Base-by-base conservation (phyloP, 1,140 invertebrate species). In the Rhopalosiphum maidis region DNA sequence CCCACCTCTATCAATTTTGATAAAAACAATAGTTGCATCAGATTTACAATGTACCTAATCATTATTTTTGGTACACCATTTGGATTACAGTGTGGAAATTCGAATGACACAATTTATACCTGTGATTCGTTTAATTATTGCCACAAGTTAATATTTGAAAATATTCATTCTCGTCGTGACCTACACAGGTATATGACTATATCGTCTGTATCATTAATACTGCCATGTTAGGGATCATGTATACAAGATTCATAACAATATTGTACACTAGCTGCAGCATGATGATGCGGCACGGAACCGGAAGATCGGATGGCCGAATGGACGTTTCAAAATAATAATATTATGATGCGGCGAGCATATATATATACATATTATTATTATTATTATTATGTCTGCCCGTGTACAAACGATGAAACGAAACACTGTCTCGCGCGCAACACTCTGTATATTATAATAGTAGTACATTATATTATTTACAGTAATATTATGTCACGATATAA, bases 401-500 rank as follows among this genome's bases (percentile, higher is more conserved):
- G 60, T n/a, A n/a, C 60, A n/a, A n/a, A 77, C 60, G 60, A n/a
- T 2, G 15, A 68, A n/a, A 68, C 60, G 30, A 68, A 30, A 15
- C 60, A 18, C 11, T 0, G 60, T 68, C 30, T 77, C 5, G n/a
- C 30, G 15, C 3, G 4, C 30, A n/a, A 15, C 22, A 5, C 60
- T 18, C 60, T 18, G 60, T 77, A n/a, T 21, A 77, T 15, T 8
- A n/a, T 77, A n/a, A 60, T 60, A 60, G 8, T 30, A 30, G 60
- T n/a, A n/a, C 60, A 18, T 35, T 77, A 77, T 77, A n/a, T n/a
- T 77, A 77, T 77, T 77, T 77, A 77, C n/a, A 77, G 60, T 77
- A n/a, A 77, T 77, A 77, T 77, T 77, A 77, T 77, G 60, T 77
- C 60, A 77, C n/a, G 60, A n/a, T n/a, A n/a, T 77, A 77, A 77